These are phyloP conservation scores for Alloplasta piceator DNA, from an alignment of 2,888 invertebrate genomes.

Conservation along the genomic window DNA sequence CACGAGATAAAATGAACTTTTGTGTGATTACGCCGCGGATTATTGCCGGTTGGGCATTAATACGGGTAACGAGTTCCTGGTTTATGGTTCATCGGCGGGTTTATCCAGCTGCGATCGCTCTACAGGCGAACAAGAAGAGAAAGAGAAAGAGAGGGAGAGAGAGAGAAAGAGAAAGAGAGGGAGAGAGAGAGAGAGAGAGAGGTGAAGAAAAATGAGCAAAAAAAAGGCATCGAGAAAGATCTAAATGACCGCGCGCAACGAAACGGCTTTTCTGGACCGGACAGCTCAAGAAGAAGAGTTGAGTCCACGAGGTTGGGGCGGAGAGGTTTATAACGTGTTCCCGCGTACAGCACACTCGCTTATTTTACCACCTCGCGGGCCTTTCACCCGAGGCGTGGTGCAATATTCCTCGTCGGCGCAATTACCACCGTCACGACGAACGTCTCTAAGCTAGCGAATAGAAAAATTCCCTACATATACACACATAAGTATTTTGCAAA, in stretches of 20 bases:
- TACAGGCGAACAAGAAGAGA: slow-evolving; percentile 58
- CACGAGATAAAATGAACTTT: slow-evolving; percentile 60
- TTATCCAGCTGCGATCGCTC: slow-evolving; percentile 72
- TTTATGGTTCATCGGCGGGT: slow-evolving; percentile 79
- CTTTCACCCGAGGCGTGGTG: slow-evolving; percentile 79
- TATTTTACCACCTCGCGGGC: slow-evolving; percentile 69
- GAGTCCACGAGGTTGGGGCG: slow-evolving; percentile 4
- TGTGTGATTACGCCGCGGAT: slow-evolving; percentile 59
- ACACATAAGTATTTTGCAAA: slow-evolving; percentile 31
- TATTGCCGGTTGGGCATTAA: slow-evolving; percentile 61
- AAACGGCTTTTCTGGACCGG: slow-evolving; percentile 51
- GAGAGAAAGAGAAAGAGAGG: slow-evolving; percentile 13
- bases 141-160: slow-evolving; percentile 24
- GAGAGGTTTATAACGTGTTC: neutral
- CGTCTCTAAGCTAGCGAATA: slow-evolving; percentile 4
- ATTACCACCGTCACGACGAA: slow-evolving; percentile 70
- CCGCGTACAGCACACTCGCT: slow-evolving; percentile 58
- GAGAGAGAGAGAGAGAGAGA: slow-evolving; percentile 16
- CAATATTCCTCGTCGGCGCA: slow-evolving; percentile 75
- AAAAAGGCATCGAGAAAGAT: slow-evolving; percentile 15
- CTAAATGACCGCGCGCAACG: slow-evolving; percentile 67
- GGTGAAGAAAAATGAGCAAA: slow-evolving; percentile 6
- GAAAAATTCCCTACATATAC: slow-evolving; percentile 48
- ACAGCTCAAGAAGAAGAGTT: slow-evolving; percentile 32
- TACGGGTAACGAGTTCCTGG: slow-evolving; percentile 79